Conservation (phyloP, 1,140 invertebrate species). For the Belonocnema kinseyi region DNA sequence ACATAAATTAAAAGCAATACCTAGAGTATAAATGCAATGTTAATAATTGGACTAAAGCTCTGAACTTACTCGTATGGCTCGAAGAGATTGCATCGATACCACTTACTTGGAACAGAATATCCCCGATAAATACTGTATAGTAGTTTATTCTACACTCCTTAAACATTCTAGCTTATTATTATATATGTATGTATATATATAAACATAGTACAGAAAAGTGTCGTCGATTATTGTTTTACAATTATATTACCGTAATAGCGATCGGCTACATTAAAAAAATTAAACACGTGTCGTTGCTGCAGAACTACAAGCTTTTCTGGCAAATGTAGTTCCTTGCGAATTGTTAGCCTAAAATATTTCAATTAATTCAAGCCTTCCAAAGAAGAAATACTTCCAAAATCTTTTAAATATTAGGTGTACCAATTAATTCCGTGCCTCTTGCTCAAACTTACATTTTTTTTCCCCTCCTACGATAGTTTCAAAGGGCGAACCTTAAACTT, state of each 20-base stretch:
- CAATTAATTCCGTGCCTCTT: no score
- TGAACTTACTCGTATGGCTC: conserved; percentile 40
- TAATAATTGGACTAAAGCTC: conserved; percentile 43
- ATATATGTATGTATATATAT: conserved; percentile 53
- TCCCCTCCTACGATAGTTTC: no score
- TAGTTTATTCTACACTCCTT: conserved; percentile 57
- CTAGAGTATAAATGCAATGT: conserved; percentile 28
- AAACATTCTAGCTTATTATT: conserved; percentile 36
- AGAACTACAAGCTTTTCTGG: neutral
- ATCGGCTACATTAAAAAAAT: conserved; percentile 50
- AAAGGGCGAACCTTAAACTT: no score
- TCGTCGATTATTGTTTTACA: conserved; percentile 50
- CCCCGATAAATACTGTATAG: conserved; percentile 66
- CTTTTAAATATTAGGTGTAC: no score
- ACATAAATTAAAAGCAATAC: conserved; percentile 31
- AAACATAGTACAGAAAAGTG: conserved; percentile 63
- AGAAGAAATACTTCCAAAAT: no score
- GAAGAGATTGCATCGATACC: conserved; percentile 37
- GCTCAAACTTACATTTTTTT: no score
- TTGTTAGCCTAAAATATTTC: neutral
- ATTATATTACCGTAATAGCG: conserved; percentile 54
- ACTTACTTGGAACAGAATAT: conserved; percentile 40
- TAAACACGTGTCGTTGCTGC: conserved; percentile 53
- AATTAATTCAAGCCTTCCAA: neutral
- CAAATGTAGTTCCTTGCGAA: neutral